Evolutionary conservation across 2,888 invertebrate genomes (phyloP).

Genomic region (Lamellibrachia columna): DNA sequence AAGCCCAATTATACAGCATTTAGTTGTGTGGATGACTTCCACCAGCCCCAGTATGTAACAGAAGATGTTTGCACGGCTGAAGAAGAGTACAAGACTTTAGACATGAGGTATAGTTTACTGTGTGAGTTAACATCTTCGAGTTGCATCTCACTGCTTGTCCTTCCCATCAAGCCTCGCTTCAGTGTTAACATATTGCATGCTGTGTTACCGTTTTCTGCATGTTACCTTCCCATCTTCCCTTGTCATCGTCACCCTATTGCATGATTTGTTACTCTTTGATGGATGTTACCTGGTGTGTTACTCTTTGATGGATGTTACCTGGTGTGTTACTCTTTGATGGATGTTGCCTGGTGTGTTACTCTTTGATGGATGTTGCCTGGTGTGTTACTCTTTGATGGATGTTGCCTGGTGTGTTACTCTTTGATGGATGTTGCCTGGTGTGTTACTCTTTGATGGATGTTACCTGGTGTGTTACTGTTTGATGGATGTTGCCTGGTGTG

Average conservation of each 20-base stretch:
- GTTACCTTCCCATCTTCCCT: neutral
- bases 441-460: neutral
- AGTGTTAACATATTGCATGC: neutral
- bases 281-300: neutral
- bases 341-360: slow-evolving; percentile 50
- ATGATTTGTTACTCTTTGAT: neutral
- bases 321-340: slow-evolving; percentile 33
- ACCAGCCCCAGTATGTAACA: slow-evolving; percentile 43
- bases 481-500: slow-evolving; percentile 53
- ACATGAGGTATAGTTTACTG: slow-evolving; percentile 44
- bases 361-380: neutral
- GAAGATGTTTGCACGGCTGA: slow-evolving; percentile 45
- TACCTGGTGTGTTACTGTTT: neutral
- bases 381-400: slow-evolving; percentile 44
- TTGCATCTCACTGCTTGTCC: neutral
- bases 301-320: neutral
- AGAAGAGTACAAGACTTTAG: slow-evolving; percentile 41
- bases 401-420: slow-evolving; percentile 44
- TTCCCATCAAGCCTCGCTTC: neutral
- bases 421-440: neutral
- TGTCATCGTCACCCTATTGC: neutral
- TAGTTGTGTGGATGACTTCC: slow-evolving; percentile 40
- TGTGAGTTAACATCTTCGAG: neutral
- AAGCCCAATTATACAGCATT: slow-evolving; percentile 69
- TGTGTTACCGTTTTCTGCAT: neutral